These are phyloP conservation scores for Mastomys natalensis DNA, from an alignment of 2,113 vertebrate species.

Conservation along the genomic window DNA sequence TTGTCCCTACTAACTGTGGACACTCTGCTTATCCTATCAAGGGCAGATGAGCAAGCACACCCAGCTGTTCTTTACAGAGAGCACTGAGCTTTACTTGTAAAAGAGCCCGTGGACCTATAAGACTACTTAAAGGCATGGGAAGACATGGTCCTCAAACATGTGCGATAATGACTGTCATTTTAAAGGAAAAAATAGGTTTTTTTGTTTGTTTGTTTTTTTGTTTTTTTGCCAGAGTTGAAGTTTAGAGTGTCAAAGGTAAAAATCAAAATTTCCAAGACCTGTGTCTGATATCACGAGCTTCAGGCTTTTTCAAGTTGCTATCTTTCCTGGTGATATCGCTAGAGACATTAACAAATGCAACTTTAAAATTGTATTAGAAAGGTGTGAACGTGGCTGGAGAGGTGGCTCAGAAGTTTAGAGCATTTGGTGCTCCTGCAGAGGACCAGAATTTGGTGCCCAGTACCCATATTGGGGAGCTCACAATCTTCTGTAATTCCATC, in stretches of 20 bases:
- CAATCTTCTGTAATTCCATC: not conserved
- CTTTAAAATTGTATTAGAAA: not conserved
- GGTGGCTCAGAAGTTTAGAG: not conserved
- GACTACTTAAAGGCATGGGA: not conserved
- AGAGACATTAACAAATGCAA: not conserved
- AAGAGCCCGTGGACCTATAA: not conserved
- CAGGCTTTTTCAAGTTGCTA: not conserved
- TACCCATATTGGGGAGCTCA: not conserved
- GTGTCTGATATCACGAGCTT: not conserved
- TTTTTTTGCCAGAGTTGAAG: not conserved
- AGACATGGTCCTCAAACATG: not conserved
- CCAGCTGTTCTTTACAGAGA: not conserved
- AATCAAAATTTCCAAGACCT: not conserved
- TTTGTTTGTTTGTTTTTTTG: no score
- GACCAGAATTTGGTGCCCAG: not conserved
- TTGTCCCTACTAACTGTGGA: not conserved
- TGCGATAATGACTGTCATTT: not conserved
- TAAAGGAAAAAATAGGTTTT: not conserved
- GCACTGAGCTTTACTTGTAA: not conserved
- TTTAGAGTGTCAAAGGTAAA: not conserved
- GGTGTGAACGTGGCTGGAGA: not conserved
- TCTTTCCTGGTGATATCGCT: not conserved
- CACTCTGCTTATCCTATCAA: not conserved
- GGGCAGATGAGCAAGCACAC: not conserved
- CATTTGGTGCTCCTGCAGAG: not conserved